These are phyloP conservation scores for Pachyseris speciosa DNA, from an alignment of 64 coral and sea anemone species.

Conservation along the genomic window DNA sequence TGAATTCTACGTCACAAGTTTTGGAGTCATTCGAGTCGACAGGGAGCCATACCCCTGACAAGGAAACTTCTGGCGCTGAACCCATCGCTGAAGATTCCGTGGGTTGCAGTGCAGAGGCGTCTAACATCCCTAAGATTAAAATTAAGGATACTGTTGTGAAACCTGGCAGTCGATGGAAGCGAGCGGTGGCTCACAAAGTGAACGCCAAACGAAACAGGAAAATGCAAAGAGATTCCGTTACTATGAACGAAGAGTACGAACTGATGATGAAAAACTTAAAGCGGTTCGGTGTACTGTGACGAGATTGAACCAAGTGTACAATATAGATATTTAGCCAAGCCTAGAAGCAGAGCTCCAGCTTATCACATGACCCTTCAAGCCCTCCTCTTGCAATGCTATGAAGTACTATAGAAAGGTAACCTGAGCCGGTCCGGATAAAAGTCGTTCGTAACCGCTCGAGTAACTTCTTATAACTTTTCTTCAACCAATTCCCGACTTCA, in stretches of 20 bases:
- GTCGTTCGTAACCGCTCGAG: no score
- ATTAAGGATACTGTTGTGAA: neutral
- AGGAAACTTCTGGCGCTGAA: neutral
- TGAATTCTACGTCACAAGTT: neutral
- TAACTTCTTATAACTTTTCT: no score
- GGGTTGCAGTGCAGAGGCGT: neutral
- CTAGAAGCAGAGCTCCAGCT: no score
- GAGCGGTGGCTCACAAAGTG: neutral
- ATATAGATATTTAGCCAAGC: no score
- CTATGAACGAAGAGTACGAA: constrained; percentile 15
- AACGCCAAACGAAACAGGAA: neutral
- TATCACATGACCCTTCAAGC: no score
- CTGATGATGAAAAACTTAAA: constrained; percentile 13
- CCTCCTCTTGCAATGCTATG: no score
- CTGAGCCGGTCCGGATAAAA: no score
- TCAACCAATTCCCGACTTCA: no score
- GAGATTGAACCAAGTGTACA: neutral
- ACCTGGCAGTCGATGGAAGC: neutral
- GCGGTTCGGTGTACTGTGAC: constrained; percentile 1
- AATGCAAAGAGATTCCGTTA: neutral
- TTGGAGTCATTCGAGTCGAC: neutral
- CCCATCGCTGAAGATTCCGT: neutral
- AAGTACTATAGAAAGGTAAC: no score
- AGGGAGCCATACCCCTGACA: neutral
- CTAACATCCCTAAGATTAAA: neutral